Conservation (phyloP, 2,113 vertebrate genomes). For the Equus quagga region DNA sequence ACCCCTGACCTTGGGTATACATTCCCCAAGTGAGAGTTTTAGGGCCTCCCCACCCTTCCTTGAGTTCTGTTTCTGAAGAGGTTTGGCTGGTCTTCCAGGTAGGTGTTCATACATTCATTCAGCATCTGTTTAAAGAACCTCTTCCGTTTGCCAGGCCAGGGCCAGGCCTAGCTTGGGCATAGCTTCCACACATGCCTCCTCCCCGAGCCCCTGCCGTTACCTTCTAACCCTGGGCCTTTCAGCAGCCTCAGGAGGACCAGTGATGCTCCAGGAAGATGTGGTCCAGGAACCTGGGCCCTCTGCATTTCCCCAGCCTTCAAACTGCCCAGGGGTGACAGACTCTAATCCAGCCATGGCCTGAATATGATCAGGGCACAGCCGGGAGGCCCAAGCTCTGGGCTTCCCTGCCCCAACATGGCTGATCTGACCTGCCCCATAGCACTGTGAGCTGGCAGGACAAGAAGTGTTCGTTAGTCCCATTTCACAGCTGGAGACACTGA, state of each 20-base stretch:
- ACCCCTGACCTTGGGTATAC: neutral
- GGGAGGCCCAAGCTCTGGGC: neutral
- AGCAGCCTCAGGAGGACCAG: neutral
- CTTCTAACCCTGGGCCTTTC: neutral
- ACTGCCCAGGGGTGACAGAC: neutral
- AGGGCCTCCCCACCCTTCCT: neutral
- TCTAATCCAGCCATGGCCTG: neutral
- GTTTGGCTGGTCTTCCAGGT: neutral
- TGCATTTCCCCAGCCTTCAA: neutral
- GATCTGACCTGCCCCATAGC: neutral
- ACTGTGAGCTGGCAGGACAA: neutral
- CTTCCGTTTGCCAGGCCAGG: neutral
- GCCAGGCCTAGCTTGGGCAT: neutral
- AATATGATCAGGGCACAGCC: neutral
- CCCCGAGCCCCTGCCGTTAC: neutral
- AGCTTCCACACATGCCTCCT: neutral
- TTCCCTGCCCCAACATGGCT: neutral
- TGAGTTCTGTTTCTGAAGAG: neutral
- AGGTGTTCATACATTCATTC: neutral
- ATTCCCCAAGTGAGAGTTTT: neutral
- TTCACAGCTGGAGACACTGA: neutral
- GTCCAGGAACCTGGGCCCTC: too few relatives aligned
- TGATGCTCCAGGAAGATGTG: neutral
- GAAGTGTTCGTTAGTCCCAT: neutral
- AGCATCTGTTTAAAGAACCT: neutral